A percentile compares a stretch with the other conserved stretches of the same genome.
Conservation (phyloP, 2,888 invertebrate species). For the Hypselothyrea guttata region DNA sequence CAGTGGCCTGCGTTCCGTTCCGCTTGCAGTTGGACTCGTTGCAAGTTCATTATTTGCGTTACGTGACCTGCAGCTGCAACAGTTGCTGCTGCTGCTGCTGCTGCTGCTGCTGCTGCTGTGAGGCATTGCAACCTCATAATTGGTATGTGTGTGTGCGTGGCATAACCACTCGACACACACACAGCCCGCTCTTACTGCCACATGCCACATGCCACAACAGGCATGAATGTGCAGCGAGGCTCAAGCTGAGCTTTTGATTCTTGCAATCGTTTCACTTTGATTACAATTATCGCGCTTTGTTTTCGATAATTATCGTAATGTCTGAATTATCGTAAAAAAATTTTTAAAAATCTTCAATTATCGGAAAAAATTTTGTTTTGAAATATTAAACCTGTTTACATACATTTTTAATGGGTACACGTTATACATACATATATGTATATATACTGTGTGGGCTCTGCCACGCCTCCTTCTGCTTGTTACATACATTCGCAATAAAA, state of each 20-base stretch:
- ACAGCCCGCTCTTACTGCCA: neutral
- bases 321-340: too few relatives aligned
- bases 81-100: conserved; percentile 59
- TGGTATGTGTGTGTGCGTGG: conserved; percentile 41
- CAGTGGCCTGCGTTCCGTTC: neutral
- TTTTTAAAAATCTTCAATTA: too few relatives aligned
- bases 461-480: neutral
- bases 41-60: conserved; percentile 68
- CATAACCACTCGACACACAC: conserved; percentile 26
- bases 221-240: too few relatives aligned
- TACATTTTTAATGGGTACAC: too few relatives aligned
- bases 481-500: too few relatives aligned
- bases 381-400: too few relatives aligned
- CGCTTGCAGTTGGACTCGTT: conserved; percentile 10
- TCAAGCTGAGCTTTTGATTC: too few relatives aligned
- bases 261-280: too few relatives aligned
- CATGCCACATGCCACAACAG: conserved; percentile 10
- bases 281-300: neutral
- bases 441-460: neutral
- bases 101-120: conserved; percentile 48
- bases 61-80: conserved; percentile 65
- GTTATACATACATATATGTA: too few relatives aligned
- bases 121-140: conserved; percentile 53
- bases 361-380: too few relatives aligned
- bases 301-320: too few relatives aligned